Percentiles rank a stretch among this genome's conserved stretches.
Evolutionary conservation across 2,113 vertebrate species (phyloP).

Genomic region (Lichenostomus cassidix): DNA sequence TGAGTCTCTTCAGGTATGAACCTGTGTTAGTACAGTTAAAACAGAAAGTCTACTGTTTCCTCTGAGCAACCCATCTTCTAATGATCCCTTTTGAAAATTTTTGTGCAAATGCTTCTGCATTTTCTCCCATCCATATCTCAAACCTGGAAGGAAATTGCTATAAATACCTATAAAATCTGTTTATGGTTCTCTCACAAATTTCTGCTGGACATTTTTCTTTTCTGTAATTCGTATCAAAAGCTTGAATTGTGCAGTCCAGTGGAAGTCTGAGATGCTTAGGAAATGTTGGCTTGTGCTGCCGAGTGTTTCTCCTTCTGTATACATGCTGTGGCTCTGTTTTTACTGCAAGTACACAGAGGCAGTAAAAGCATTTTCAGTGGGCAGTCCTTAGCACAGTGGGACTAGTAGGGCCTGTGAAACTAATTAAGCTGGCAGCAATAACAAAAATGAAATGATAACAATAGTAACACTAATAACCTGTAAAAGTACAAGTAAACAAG

Average conservation of each 20-base stretch:
- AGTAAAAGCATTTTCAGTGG: not conserved
- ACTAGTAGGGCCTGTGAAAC: not conserved
- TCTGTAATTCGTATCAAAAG: not conserved
- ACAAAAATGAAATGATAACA: not conserved
- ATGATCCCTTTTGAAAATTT: not conserved
- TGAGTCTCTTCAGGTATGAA: not conserved
- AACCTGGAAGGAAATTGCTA: not conserved
- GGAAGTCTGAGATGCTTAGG: not conserved
- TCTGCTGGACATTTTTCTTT: not conserved
- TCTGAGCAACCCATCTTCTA: rapidly evolving
- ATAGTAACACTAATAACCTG: not conserved
- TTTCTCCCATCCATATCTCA: not conserved
- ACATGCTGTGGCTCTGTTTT: not conserved
- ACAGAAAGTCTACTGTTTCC: not conserved
- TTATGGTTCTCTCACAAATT: not conserved
- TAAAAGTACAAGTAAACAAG: not conserved
- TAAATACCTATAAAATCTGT: not conserved
- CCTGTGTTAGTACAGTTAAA: not conserved
- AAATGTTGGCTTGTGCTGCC: not conserved
- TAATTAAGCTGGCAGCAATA: not conserved
- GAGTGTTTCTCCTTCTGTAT: not conserved
- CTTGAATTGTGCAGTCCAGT: not conserved
- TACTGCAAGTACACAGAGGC: not conserved
- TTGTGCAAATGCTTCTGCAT: not conserved
- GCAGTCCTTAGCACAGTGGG: not conserved